Evolutionary conservation across 2,797 vertebrate genomes (phyloP), one percentile per base, ranked within the genome.

Genomic region (Synaphobranchus kaupii): DNA sequence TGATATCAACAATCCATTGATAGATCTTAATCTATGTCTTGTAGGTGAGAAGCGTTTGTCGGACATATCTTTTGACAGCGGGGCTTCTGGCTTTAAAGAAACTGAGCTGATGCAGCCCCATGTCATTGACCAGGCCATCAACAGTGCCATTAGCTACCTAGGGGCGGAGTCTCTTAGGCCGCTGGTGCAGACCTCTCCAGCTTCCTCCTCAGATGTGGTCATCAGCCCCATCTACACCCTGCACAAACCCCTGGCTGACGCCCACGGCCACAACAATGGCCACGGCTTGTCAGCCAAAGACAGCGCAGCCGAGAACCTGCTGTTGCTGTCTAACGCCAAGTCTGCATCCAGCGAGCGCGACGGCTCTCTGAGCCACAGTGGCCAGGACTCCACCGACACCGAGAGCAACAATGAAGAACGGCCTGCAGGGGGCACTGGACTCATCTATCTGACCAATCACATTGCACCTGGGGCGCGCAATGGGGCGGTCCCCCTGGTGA

Each of bases 41-140:
- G n/a, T 95, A 99, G 98, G 98, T 90, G 98, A 99, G 87, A 99
- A 99, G 90, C 98, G 97, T 89, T 94, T 99, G 87, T 94, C 97
- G 0, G 98, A 99, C 87, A 93, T 98, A 86, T 96, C 98, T 3
- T 99, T 97, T 0, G 98, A 99, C 31, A 93, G 94, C 73, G 95
- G 95, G 54, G 80, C 95, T 28, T 95, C 91, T 92, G 93, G 92
- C 92, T 97, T 94, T 0, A 97, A 97, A 90, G 96, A 97, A 85
- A 95, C 95, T 0, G 98, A 99, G 86, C 94, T 99, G 87, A 99
- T 99, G 95, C 98, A 99, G 93, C 98, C 98, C 0, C 98, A 98
- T 0, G 98, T 99, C 88, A 99, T 99, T 20, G 98, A 99, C 95
- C 98, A 99, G 94, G 98, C 99, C 94, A 99, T 99, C 93, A 99